phyloP scores from a whole-genome alignment of 1,140 invertebrate genomes.

The Calosoma granatense region DNA sequence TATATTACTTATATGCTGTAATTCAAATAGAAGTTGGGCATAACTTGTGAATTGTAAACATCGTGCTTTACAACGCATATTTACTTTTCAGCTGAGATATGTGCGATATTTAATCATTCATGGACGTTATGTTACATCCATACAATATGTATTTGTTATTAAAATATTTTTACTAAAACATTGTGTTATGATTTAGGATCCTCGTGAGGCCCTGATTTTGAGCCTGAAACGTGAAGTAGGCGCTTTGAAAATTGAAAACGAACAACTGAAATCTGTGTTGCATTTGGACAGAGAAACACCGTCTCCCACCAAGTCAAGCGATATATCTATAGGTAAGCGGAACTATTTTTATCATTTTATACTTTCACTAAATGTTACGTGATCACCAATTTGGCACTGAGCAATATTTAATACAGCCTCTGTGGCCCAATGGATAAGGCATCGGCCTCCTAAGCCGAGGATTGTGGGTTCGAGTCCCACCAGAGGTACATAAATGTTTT shows the following conservation, averaged over 20 bases:
- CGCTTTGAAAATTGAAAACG: conserved; percentile 83
- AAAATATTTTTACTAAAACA: no score
- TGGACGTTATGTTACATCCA: no score
- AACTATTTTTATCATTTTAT: conserved; percentile 1
- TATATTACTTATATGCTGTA: no score
- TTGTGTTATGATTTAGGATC: conserved; percentile 52
- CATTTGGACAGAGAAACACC: conserved; percentile 36
- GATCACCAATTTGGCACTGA: not conserved
- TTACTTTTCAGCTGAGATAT: no score
- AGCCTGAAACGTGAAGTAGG: conserved; percentile 81
- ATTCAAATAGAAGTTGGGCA: no score
- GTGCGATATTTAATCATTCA: no score
- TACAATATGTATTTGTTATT: no score
- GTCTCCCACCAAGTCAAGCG: not conserved
- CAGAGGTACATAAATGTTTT: conserved; percentile 40
- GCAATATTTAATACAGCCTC: conserved; percentile 35
- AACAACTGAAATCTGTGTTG: conserved; percentile 68
- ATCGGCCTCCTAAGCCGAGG: conserved; percentile 57
- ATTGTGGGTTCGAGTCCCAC: conserved; percentile 59
- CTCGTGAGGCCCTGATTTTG: conserved; percentile 81
- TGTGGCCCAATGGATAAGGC: conserved; percentile 60
- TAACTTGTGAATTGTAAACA: no score
- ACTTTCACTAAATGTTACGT: not conserved
- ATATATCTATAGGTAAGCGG: not conserved
- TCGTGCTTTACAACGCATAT: not conserved